Evolutionary conservation across 2,797 vertebrate genomes (phyloP).

Genomic region (Melanotaenia nigrans): DNA sequence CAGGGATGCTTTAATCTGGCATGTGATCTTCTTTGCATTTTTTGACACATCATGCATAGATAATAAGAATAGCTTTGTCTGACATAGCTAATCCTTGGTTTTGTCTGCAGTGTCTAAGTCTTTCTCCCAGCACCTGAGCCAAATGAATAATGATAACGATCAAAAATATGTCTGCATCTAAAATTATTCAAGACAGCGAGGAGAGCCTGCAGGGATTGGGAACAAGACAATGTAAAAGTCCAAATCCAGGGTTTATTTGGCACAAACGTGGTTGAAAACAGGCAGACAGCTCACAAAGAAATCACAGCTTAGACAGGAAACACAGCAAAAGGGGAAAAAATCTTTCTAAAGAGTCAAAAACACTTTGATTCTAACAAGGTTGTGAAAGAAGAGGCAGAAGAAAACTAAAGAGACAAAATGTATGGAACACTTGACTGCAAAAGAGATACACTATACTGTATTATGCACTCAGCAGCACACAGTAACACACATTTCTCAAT

Average conservation of each 20-base stretch:
- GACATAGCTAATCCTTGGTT: not conserved
- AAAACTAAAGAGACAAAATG: not conserved
- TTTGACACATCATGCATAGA: not conserved
- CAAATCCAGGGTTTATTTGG: not conserved
- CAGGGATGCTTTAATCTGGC: not conserved
- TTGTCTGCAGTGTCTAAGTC: not conserved
- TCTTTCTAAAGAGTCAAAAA: not conserved
- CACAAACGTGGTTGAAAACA: not conserved
- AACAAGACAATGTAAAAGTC: not conserved
- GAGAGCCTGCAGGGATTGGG: not conserved
- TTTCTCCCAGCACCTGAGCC: not conserved
- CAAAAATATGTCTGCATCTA: not conserved
- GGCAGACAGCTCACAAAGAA: not conserved
- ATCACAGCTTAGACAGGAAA: not conserved
- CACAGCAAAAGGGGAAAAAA: not conserved
- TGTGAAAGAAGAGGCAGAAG: not conserved
- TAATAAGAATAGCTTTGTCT: not conserved
- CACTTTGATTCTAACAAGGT: not conserved
- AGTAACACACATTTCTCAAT: too few species aligned
- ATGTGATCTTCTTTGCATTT: not conserved
- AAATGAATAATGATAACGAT: not conserved
- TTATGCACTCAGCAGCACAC: too few species aligned
- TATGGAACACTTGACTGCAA: not conserved
- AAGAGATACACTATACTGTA: too few species aligned
- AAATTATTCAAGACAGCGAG: too few species aligned